Percentiles rank a stretch among this genome's conserved stretches.
Conservation (phyloP, 2,113 vertebrate species). For the Ifrita kowaldi region DNA sequence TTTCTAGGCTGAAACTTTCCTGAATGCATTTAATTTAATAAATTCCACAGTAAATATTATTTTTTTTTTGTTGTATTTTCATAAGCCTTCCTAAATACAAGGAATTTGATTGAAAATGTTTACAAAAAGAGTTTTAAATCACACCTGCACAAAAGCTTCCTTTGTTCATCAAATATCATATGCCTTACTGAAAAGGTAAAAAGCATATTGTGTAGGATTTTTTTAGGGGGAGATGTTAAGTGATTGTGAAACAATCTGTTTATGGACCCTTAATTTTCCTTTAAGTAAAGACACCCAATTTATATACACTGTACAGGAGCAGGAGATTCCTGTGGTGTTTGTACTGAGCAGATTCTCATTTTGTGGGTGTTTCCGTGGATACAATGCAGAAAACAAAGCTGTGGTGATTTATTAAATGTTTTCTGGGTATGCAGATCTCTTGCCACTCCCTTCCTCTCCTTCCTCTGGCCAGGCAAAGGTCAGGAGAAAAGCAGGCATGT, state of each 20-base stretch:
- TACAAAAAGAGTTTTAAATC: background rate
- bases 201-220: accelerated
- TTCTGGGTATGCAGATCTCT: background rate
- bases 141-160: background rate
- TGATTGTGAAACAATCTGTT: background rate
- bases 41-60: background rate
- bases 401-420: background rate
- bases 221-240: background rate
- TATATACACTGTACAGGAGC: background rate
- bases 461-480: background rate
- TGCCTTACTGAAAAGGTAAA: background rate
- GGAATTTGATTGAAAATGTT: background rate
- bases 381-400: conserved; percentile 2
- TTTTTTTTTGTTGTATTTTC: background rate
- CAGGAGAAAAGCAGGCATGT: background rate
- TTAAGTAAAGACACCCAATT: background rate
- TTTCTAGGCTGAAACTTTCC: background rate
- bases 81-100: background rate
- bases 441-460: background rate
- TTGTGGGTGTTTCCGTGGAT: background rate
- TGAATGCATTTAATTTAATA: background rate
- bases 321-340: background rate
- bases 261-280: background rate
- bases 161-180: background rate
- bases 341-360: background rate